Evolutionary conservation across 1,140 invertebrate genomes (phyloP), one percentile per base, ranked within the genome.

Genomic region (Leptinotarsa texana): DNA sequence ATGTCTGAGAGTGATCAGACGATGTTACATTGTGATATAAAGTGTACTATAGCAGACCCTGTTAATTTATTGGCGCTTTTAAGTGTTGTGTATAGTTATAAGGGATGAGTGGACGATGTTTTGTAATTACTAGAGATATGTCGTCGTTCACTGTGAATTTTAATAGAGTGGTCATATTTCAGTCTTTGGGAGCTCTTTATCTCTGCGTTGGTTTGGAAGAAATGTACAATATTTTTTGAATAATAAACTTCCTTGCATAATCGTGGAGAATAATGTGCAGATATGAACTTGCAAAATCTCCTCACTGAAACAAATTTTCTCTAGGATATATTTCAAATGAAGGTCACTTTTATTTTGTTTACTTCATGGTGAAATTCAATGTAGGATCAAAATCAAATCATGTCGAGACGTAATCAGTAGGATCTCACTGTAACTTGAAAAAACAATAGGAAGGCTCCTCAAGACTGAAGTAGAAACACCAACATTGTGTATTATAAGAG

Each of bases 51-150:
- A 80, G 79, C 77, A 80, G 68, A 61, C 48, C 57, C 75, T 79
- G 77, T 83, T 83, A 82, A 81, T 83, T 83, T 81, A 81, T 82
- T 80, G 77, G 66, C 75, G 80, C 80, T 83, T 83, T 81, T 81
- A 78, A 79, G 80, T 83, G 82, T 83, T 74, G 80, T 82, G 75
- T 80, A 78, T 78, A 75, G 21, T 72, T 42, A 77, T 69, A 21
- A 57, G 51, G 51, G n/a, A 57, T n/a, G 62, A 67, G 75, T 33
- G 75, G 68, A 77, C 76, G 61, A 78, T 74, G 75, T 78, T 73
- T 75, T 79, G 77, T 77, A 74, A 73, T 75, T 74, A 76, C 17
- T 68, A 68, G 69, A 51, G 69, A 70, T 48, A 70, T 70, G 48
- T 70, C 51, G 69, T 70, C 69, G 48, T 57, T 57, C 57, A 68